phyloP scores from a whole-genome alignment of 2,888 invertebrate genomes.

The Drosophila mettleri region DNA sequence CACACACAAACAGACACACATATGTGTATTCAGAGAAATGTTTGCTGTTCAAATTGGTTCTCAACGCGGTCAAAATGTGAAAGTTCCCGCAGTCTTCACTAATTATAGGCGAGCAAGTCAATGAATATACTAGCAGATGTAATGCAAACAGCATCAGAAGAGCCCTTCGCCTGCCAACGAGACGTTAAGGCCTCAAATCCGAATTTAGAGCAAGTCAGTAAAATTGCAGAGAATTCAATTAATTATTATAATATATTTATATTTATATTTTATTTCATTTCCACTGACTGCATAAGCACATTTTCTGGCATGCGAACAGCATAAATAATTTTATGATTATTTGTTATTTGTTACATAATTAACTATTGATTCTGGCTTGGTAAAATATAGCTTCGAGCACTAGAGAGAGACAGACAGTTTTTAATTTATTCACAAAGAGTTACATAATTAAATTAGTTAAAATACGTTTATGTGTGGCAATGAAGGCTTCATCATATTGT shows the following conservation, averaged over 20 bases:
- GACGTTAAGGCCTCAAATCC: no score
- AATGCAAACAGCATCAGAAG: background rate
- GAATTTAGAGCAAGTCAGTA: background rate
- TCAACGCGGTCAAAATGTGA: background rate
- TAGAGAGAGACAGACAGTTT: background rate
- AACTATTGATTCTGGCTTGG: background rate
- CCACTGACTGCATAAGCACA: background rate
- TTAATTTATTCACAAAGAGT: constrained; percentile 17
- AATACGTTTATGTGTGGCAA: constrained; percentile 23
- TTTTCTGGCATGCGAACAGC: background rate
- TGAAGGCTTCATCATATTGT: constrained; percentile 22
- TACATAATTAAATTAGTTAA: constrained; percentile 26
- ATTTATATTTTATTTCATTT: no score
- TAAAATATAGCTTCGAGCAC: background rate
- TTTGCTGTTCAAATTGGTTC: constrained; percentile 5
- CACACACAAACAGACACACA: no score
- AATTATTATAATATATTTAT: background rate
- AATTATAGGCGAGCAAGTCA: background rate
- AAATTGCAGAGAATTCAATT: background rate
- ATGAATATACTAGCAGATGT: background rate
- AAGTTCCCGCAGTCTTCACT: background rate
- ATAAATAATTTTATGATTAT: background rate
- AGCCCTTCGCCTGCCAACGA: background rate
- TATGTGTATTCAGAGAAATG: background rate
- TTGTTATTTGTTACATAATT: background rate